phyloP scores from a whole-genome alignment of 2,888 invertebrate species.

The Dexiosoma caninum region DNA sequence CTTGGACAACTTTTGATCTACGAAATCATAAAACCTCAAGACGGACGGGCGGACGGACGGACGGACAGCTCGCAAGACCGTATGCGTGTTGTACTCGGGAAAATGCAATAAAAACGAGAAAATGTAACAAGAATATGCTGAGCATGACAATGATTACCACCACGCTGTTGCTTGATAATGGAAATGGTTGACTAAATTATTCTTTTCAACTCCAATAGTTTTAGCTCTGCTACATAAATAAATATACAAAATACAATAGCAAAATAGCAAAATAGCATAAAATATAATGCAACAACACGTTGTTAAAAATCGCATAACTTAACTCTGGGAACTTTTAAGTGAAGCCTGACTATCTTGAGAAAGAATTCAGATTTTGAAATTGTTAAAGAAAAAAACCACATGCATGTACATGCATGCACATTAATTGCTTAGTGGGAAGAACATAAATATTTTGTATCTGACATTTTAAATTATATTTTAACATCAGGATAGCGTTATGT shows the following conservation, averaged over 20 bases:
- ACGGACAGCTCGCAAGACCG: background rate
- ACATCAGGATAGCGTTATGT: no score
- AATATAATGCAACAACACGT: conserved; percentile 22
- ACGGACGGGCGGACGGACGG: background rate
- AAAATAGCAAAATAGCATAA: no score
- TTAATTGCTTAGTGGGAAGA: background rate
- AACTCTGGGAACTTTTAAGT: conserved; percentile 31
- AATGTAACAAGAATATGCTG: conserved; percentile 16
- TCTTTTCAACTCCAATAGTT: conserved; percentile 46
- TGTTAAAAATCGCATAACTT: conserved; percentile 3
- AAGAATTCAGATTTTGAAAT: conserved; percentile 7
- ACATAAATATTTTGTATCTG: background rate
- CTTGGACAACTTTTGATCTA: conserved; percentile 35
- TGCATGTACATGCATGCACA: background rate
- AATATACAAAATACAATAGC: conserved; percentile 1
- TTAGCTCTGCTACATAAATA: no score
- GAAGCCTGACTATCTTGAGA: conserved; percentile 47
- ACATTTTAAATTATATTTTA: background rate
- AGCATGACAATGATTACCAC: conserved; percentile 30
- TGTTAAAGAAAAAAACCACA: background rate
- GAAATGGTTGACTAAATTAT: conserved; percentile 45
- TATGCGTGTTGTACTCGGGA: conserved; percentile 22
- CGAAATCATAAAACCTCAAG: conserved; percentile 14
- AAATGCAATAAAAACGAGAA: conserved; percentile 3
- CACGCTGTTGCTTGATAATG: conserved; percentile 21